These are phyloP conservation scores for Heterochromis multidens DNA, from an alignment of 2,113 vertebrate species.

Conservation along the genomic window DNA sequence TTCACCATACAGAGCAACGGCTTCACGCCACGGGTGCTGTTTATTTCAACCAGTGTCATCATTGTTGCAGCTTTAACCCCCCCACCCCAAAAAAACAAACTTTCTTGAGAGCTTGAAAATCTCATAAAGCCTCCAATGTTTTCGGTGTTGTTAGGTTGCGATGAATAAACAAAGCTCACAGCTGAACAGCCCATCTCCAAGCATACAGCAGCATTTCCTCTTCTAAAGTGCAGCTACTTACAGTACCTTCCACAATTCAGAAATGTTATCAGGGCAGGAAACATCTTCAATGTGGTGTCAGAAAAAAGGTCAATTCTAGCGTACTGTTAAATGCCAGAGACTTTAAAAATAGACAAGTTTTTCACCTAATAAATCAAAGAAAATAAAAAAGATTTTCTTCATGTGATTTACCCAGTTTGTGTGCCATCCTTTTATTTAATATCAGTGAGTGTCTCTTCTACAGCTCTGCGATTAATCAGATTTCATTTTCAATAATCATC, in stretches of 20 bases:
- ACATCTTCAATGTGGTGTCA: background rate
- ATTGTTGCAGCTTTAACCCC: slow-evolving; percentile 1
- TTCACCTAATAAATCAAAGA: background rate
- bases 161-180: background rate
- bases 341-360: background rate
- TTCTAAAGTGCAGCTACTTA: background rate
- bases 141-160: background rate
- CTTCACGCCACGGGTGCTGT: background rate
- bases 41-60: slow-evolving; percentile 44
- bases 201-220: background rate
- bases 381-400: background rate
- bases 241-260: background rate
- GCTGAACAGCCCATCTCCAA: background rate
- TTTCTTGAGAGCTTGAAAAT: background rate
- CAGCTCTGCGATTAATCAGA: background rate
- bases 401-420: background rate
- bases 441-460: background rate
- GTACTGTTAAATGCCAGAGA: background rate
- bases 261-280: background rate
- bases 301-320: background rate
- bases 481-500: background rate
- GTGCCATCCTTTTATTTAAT: background rate
- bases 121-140: background rate
- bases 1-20: slow-evolving; percentile 1
- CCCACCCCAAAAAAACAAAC: background rate